Percentiles rank a stretch among this genome's conserved stretches.
Evolutionary conservation across 1,140 invertebrate species (phyloP).

Genomic region (Drosophila ogumai): DNA sequence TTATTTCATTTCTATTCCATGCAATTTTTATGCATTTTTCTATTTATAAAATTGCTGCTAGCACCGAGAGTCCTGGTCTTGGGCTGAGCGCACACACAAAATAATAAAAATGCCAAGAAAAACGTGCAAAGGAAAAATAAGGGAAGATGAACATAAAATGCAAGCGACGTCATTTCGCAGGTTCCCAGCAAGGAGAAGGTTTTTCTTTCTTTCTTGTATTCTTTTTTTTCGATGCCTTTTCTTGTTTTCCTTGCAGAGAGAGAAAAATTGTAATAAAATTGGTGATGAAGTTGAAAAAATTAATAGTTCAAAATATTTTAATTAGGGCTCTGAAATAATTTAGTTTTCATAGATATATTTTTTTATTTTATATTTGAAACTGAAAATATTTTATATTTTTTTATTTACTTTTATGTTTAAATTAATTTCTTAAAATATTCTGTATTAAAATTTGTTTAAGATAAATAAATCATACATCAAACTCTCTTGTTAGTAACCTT

Average conservation of each 20-base stretch:
- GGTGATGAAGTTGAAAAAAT: background rate
- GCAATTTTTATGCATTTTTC: slow-evolving; percentile 62
- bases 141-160: slow-evolving; percentile 66
- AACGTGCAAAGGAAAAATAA: slow-evolving; percentile 36
- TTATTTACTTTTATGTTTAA: no score
- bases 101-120: slow-evolving; percentile 69
- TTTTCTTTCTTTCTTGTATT: slow-evolving; percentile 5
- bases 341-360: no score
- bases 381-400: no score
- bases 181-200: slow-evolving; percentile 25
- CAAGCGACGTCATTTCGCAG: slow-evolving; percentile 71
- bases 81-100: slow-evolving; percentile 30
- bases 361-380: no score
- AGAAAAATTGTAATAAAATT: background rate
- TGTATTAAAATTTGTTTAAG: no score
- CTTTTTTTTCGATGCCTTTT: slow-evolving; percentile 9
- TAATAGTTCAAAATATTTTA: no score
- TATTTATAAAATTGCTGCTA: slow-evolving; percentile 65
- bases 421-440: no score
- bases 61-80: slow-evolving; percentile 10
- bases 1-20: slow-evolving; percentile 78
- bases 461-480: no score
- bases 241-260: slow-evolving; percentile 1
- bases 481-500: no score
- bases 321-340: no score